Evolutionary conservation across 23 tunicate species (phyloP).

Genomic region (Phallusia fumigata): DNA sequence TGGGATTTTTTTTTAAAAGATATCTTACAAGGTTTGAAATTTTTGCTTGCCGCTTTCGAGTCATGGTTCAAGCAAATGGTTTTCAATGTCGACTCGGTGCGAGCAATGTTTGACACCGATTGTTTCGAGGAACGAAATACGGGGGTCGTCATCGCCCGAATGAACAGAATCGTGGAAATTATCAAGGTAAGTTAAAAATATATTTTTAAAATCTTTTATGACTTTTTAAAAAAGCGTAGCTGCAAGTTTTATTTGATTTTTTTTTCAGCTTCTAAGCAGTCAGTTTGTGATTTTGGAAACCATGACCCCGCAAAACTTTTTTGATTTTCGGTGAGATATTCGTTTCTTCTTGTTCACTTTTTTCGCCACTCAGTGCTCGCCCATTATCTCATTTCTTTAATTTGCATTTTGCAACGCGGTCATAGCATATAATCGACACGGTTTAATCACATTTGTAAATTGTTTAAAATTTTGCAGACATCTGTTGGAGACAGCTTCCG

Average conservation of each 20-base stretch:
- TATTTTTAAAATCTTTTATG: no score
- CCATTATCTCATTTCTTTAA: no score
- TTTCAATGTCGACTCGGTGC: slow-evolving; percentile 59
- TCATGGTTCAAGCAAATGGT: slow-evolving; percentile 94
- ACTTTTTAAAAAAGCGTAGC: no score
- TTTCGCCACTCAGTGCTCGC: no score
- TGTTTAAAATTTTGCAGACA: slow-evolving; percentile 19
- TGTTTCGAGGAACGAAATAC: slow-evolving; percentile 87
- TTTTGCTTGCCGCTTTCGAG: slow-evolving; percentile 63
- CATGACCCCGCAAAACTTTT: slow-evolving; percentile 84
- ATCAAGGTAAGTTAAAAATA: slow-evolving; percentile 37
- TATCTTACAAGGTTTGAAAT: no score
- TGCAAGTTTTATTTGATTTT: not conserved
- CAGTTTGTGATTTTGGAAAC: slow-evolving; percentile 79
- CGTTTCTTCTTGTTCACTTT: no score
- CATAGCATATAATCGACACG: no score
- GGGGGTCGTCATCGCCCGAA: slow-evolving; percentile 51
- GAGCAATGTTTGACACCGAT: slow-evolving; percentile 39
- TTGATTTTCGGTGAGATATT: slow-evolving; percentile 67
- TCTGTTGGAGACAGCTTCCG: slow-evolving; percentile 54
- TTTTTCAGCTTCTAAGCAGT: slow-evolving; percentile 43
- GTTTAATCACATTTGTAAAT: no score
- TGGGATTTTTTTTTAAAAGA: no score
- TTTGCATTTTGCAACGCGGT: no score
- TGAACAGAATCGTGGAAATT: slow-evolving; percentile 64